Base-by-base conservation (phyloP, 2,797 vertebrate species). In the Lerista edwardsae region DNA sequence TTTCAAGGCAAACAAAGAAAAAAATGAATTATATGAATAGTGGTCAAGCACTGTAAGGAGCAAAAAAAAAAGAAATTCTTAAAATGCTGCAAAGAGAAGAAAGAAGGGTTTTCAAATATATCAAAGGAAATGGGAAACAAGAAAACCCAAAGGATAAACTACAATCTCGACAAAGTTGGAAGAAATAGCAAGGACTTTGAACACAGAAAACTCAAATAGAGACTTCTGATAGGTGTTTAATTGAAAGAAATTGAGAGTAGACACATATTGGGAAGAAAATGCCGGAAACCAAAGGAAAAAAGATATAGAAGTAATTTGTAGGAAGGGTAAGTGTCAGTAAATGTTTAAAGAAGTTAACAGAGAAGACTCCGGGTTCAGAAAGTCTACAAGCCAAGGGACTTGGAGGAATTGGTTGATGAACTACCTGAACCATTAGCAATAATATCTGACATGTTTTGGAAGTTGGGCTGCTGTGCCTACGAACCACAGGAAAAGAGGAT, bases 31-130 rank as follows among this genome's bases (percentile, higher is more conserved):
- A 79, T n/a, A 75, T 34, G 29, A 47, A 41, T 87, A 87, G 72
- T 9, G 79, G 83, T 81, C 44, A 90, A 91, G 72, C 87, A 88
- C 39, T 75, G 78, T 80, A 85, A 62, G 55, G 80, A 12, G 25
- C 87, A 90, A 92, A 47, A 90, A 31, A 36, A 39, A 0, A 85
- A 39, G 80, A 87, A 34, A 47, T 5, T 11, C 84, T 91, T 57
- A 87, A 93, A 93, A 89, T 80, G 14, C 14, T 81, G 55, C 47
- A 82, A 36, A 68, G 78, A 88, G 88, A 88, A 27, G n/a, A 82
- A 23, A 78, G 69, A 0, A 83, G 36, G 69, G 44, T 87, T 86
- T 92, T 82, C 8, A 84, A 86, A 87, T 82, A 47, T 61, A 11
- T 84, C 55, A 44, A 87, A 19, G 36, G 59, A 36, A 69, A 51